Percentiles rank a stretch among this genome's conserved stretches.
phyloP scores from a whole-genome alignment of 2,888 invertebrate genomes.

The Scaptomyza flava region DNA sequence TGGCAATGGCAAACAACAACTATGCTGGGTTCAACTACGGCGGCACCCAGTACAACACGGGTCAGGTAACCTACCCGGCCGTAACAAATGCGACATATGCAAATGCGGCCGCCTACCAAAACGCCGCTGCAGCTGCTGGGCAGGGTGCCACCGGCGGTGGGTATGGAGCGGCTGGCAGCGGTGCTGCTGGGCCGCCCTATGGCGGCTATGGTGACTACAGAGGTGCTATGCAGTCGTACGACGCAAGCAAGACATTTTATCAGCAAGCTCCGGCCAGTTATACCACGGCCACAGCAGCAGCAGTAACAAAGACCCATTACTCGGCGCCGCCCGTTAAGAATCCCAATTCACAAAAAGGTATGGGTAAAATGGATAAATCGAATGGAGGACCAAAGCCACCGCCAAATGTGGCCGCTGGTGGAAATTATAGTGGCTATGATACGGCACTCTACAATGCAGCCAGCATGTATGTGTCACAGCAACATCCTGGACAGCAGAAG shows the following conservation, averaged over 20 bases:
- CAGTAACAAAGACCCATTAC: constrained; percentile 84
- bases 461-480: constrained; percentile 96
- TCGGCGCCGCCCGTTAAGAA: constrained; percentile 88
- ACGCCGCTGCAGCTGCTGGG: constrained; percentile 86
- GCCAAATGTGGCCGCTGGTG: constrained; percentile 88
- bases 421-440: constrained; percentile 94
- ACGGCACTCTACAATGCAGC: constrained; percentile 98
- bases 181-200: constrained; percentile 86
- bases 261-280: constrained; percentile 88
- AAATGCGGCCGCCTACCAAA: constrained; percentile 93
- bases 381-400: constrained; percentile 81
- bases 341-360: constrained; percentile 85
- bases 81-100: constrained; percentile 89
- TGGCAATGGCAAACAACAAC: constrained; percentile 89
- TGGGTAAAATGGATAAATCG: constrained; percentile 80
- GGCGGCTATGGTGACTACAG: constrained; percentile 86
- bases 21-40: constrained; percentile 97
- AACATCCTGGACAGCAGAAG: constrained; percentile 83
- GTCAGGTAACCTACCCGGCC: constrained; percentile 81
- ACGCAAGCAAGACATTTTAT: constrained; percentile 93
- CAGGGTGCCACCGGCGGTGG: constrained; percentile 88
- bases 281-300: constrained; percentile 83
- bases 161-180: constrained; percentile 54
- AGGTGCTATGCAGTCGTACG: constrained; percentile 89
- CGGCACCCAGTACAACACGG: constrained; percentile 93